phyloP scores from a whole-genome alignment of 2,113 vertebrate genomes.

The Ahaetulla prasina region DNA sequence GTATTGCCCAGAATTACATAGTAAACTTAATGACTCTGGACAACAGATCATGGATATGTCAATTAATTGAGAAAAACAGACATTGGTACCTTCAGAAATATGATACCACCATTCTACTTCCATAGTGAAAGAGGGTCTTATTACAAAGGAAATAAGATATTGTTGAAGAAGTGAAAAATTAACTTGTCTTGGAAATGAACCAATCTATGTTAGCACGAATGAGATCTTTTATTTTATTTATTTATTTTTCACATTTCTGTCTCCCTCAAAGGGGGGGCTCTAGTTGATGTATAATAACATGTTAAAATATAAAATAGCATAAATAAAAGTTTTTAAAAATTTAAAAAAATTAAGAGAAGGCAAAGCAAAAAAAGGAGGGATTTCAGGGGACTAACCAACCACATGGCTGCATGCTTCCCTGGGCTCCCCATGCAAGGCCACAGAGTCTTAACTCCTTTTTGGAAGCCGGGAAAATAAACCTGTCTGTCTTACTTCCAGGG shows the following conservation, averaged over 20 bases:
- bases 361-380: not conserved
- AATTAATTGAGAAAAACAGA: not conserved
- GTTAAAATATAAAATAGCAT: not conserved
- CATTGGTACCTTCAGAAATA: not conserved
- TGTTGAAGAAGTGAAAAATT: not conserved
- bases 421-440: not conserved
- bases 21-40: not conserved
- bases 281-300: not conserved
- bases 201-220: not conserved
- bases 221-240: not conserved
- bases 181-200: not conserved
- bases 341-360: not conserved
- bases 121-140: not conserved
- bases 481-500: not conserved
- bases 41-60: not conserved
- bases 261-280: not conserved
- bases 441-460: not conserved
- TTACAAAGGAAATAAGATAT: not conserved
- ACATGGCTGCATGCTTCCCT: not conserved
- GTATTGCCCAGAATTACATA: not conserved
- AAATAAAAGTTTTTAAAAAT: not conserved
- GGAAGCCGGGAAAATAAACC: not conserved
- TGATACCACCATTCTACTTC: not conserved
- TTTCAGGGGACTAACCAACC: not conserved
- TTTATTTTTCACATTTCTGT: not conserved